phyloP scores from a whole-genome alignment of 2,888 invertebrate genomes.

The Gastrophysa polygoni region DNA sequence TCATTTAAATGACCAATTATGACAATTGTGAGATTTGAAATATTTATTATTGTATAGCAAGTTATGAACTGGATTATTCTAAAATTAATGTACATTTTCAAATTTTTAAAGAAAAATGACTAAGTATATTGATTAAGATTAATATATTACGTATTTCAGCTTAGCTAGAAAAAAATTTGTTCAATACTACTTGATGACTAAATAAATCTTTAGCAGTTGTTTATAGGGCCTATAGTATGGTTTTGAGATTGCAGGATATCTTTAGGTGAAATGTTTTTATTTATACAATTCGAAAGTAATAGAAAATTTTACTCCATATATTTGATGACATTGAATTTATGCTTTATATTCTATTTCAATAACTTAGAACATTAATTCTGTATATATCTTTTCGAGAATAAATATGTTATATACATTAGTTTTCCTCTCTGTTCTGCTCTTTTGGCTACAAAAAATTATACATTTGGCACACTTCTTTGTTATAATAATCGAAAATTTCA shows the following conservation, averaged over 20 bases:
- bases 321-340: slow-evolving; percentile 49
- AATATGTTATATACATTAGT: slow-evolving; percentile 43
- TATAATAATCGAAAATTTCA: no score
- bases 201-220: slow-evolving; percentile 28
- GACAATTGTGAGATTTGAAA: slow-evolving; percentile 40
- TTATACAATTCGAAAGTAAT: slow-evolving; percentile 42
- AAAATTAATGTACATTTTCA: slow-evolving; percentile 37
- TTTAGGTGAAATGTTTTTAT: slow-evolving; percentile 42
- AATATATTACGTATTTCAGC: slow-evolving; percentile 35
- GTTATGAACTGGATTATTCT: slow-evolving; percentile 36
- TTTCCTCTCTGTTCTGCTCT: background rate
- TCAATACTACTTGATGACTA: slow-evolving; percentile 35
- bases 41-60: slow-evolving; percentile 36
- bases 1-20: slow-evolving; percentile 41
- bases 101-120: slow-evolving; percentile 21
- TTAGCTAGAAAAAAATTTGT: slow-evolving; percentile 33
- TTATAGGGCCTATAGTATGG: slow-evolving; percentile 35
- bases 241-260: slow-evolving; percentile 40
- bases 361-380: slow-evolving; percentile 48
- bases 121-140: slow-evolving; percentile 13
- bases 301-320: slow-evolving; percentile 46
- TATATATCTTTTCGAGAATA: slow-evolving; percentile 47
- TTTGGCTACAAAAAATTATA: background rate
- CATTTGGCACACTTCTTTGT: no score
- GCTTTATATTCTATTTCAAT: slow-evolving; percentile 45